These are phyloP conservation scores for Ochlodes sylvanus DNA, from an alignment of 2,888 invertebrate genomes.

Conservation along the genomic window DNA sequence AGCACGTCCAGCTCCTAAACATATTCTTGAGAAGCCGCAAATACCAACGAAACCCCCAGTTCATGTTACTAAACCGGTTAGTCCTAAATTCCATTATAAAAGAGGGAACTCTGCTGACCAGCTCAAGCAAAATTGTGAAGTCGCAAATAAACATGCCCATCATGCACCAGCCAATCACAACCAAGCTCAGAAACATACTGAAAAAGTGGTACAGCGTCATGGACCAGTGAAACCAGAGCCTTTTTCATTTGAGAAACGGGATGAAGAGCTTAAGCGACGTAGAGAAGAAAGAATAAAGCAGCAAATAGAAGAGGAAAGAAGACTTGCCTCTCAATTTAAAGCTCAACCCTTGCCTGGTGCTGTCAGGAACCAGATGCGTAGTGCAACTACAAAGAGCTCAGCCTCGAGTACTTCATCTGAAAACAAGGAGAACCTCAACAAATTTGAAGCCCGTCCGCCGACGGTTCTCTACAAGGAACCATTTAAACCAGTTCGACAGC, in stretches of 20 bases:
- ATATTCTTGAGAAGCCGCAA: slow-evolving; percentile 74
- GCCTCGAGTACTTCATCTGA: slow-evolving; percentile 68
- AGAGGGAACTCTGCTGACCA: slow-evolving; percentile 56
- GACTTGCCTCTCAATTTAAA: slow-evolving; percentile 87
- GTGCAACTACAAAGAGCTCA: slow-evolving; percentile 54
- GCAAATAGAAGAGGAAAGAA: slow-evolving; percentile 84
- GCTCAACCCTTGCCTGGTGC: slow-evolving; percentile 88
- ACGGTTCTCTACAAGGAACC: slow-evolving; percentile 87
- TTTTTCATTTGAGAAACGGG: slow-evolving; percentile 89
- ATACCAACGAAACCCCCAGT: slow-evolving; percentile 62
- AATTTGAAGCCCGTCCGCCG: slow-evolving; percentile 87
- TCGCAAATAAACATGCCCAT: slow-evolving; percentile 10
- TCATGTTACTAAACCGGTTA: slow-evolving; percentile 61
- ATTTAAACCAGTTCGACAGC: slow-evolving; percentile 85
- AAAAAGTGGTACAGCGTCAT: slow-evolving; percentile 53
- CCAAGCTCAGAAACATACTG: slow-evolving; percentile 48
- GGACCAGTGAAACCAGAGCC: slow-evolving; percentile 78
- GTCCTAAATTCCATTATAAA: slow-evolving; percentile 70
- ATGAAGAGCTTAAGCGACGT: slow-evolving; percentile 82
- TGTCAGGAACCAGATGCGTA: slow-evolving; percentile 73
- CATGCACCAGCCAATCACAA: slow-evolving; percentile 38
- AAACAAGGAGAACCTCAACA: slow-evolving; percentile 72
- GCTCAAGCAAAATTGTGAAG: slow-evolving; percentile 45
- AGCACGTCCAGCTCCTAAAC: slow-evolving; percentile 87
- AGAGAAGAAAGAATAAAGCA: slow-evolving; percentile 87